Evolutionary conservation across 2,888 invertebrate genomes (phyloP).

Genomic region (Furcula furcula): DNA sequence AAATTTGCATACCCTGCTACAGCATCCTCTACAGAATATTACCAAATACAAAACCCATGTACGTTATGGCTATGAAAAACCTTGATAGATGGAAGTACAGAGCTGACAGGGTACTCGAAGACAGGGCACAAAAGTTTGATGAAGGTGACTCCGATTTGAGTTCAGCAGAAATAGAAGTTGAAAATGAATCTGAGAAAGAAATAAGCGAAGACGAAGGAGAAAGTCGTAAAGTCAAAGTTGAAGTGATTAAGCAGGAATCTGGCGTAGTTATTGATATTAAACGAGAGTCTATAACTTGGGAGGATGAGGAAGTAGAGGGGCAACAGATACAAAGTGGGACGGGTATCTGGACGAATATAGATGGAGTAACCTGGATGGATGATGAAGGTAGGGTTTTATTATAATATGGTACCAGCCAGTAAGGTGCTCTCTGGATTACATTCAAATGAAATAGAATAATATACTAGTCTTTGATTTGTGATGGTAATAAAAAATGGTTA

Average conservation of each 20-base stretch:
- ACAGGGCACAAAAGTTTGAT: not conserved
- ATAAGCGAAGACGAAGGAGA: constrained; percentile 8
- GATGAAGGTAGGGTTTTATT: too few relatives aligned
- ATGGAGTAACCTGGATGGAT: constrained; percentile 38
- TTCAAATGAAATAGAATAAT: too few relatives aligned
- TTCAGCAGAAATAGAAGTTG: constrained; percentile 1
- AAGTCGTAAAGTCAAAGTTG: not conserved
- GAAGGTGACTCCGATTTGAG: constrained; percentile 1
- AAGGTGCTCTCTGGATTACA: too few relatives aligned
- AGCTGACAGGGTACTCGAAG: constrained; percentile 25
- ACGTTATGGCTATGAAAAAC: constrained; percentile 84
- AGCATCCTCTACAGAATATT: constrained; percentile 84
- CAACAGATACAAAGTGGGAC: constrained; percentile 12
- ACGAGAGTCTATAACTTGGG: constrained; percentile 34
- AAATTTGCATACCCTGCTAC: constrained; percentile 92
- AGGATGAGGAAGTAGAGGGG: constrained; percentile 30
- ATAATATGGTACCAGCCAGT: too few relatives aligned
- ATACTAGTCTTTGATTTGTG: too few relatives aligned
- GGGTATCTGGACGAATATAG: constrained; percentile 36
- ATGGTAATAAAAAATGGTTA: too few relatives aligned
- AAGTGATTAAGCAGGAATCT: constrained; percentile 4
- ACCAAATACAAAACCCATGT: constrained; percentile 86
- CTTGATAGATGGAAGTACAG: constrained; percentile 46
- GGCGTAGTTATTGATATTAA: constrained; percentile 14
- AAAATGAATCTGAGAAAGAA: constrained; percentile 2